phyloP scores from a whole-genome alignment of 2,888 invertebrate genomes.

The Coronaproctus castanopsis region DNA sequence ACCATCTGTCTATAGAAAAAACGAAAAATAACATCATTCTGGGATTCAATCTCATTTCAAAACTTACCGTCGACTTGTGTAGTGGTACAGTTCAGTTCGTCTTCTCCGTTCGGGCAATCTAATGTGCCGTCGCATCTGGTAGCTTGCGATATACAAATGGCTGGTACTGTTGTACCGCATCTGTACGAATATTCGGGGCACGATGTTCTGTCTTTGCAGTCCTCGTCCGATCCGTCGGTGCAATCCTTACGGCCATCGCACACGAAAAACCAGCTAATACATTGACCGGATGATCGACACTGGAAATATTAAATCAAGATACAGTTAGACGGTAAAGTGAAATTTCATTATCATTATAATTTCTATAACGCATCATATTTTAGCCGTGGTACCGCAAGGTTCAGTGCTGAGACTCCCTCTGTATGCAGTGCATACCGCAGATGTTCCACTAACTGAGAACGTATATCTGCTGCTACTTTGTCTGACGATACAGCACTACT shows the following conservation, averaged over 20 bases:
- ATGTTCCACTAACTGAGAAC: too few species aligned
- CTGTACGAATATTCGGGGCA: slow-evolving; percentile 34
- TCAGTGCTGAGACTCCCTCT: too few species aligned
- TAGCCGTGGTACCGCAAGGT: too few species aligned
- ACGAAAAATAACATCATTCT: too few species aligned
- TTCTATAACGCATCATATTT: too few species aligned
- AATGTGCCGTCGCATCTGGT: slow-evolving; percentile 57
- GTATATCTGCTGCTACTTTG: too few species aligned
- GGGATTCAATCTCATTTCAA: too few species aligned
- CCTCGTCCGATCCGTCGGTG: slow-evolving; percentile 69
- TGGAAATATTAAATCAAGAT: slow-evolving; percentile 29
- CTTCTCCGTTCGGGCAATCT: slow-evolving; percentile 27
- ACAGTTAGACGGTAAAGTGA: background rate
- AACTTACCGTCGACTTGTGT: slow-evolving; percentile 30
- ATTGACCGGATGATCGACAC: slow-evolving; percentile 65
- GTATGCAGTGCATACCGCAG: too few species aligned
- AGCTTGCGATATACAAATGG: slow-evolving; percentile 52
- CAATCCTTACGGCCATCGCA: slow-evolving; percentile 73
- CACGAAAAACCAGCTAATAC: slow-evolving; percentile 84
- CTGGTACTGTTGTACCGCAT: slow-evolving; percentile 40
- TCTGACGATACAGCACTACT: too few species aligned
- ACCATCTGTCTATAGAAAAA: too few species aligned
- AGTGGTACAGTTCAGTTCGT: slow-evolving; percentile 24
- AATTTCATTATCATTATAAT: too few species aligned
- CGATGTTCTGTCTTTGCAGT: slow-evolving; percentile 36